Percentiles rank a stretch among this genome's conserved stretches.
Conservation (phyloP, 2,888 invertebrate genomes). For the Sepioteuthis lessoniana region DNA sequence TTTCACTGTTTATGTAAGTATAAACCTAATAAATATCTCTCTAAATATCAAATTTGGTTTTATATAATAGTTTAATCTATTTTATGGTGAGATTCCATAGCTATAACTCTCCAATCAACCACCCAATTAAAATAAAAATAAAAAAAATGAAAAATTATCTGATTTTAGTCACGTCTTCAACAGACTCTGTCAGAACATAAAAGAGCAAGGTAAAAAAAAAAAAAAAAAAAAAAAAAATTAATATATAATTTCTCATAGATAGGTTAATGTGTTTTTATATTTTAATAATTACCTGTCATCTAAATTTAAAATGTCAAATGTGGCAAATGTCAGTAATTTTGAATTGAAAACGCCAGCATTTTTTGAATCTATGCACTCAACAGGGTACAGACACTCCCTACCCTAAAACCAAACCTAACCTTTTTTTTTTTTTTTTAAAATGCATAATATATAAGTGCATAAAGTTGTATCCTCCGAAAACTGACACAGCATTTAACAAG, state of each 20-base stretch:
- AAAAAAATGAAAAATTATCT: no score
- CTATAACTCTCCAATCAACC: no score
- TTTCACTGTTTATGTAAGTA: no score
- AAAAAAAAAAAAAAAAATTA: no score
- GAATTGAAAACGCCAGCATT: not conserved
- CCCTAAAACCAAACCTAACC: not conserved
- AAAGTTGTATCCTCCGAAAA: not conserved
- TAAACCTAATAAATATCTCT: no score
- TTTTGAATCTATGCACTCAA: not conserved
- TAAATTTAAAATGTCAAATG: not conserved
- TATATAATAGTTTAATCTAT: no score
- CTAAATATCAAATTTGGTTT: no score
- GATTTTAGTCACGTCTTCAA: not conserved
- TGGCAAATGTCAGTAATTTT: not conserved
- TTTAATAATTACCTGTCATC: not conserved
- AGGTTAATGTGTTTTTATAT: not conserved
- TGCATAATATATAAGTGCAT: no score
- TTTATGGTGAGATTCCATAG: no score
- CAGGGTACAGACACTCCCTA: not conserved
- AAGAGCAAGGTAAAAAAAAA: not conserved
- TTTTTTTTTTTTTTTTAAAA: no score
- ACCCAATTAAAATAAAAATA: no score
- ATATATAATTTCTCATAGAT: not conserved
- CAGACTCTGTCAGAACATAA: not conserved
- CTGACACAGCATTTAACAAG: not conserved